phyloP scores from a whole-genome alignment of 2,888 invertebrate genomes.

The Cosmia pyralina region DNA sequence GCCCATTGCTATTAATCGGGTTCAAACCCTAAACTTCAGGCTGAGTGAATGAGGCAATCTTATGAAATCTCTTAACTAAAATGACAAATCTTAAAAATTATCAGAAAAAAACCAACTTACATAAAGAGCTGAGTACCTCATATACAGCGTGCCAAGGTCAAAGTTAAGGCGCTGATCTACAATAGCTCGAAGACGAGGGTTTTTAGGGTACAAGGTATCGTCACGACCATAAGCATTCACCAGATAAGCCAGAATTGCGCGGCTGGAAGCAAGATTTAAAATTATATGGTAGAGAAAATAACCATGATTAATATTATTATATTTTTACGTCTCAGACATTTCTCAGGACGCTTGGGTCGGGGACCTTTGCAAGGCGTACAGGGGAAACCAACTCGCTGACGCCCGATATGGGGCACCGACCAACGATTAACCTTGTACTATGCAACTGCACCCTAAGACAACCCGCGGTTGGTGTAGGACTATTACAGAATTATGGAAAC shows the following conservation, averaged over 20 bases:
- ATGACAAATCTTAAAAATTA: not conserved
- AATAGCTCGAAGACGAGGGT: slow-evolving; percentile 90
- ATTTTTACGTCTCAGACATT: not conserved
- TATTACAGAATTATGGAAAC: not conserved
- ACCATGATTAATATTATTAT: too few relatives aligned
- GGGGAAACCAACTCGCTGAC: too few relatives aligned
- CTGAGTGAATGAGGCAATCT: too few relatives aligned
- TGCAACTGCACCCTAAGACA: not conserved
- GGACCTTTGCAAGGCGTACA: not conserved
- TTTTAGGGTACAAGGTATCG: slow-evolving; percentile 91
- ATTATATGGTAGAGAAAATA: not conserved
- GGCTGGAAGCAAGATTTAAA: slow-evolving; percentile 83
- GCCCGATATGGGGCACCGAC: not conserved
- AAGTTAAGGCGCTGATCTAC: slow-evolving; percentile 92
- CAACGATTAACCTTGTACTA: not conserved
- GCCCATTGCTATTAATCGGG: too few relatives aligned
- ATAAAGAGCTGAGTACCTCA: slow-evolving; percentile 88
- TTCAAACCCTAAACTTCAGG: not conserved
- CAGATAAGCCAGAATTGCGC: slow-evolving; percentile 92
- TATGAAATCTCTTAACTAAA: not conserved
- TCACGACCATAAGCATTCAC: slow-evolving; percentile 92
- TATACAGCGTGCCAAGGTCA: slow-evolving; percentile 90
- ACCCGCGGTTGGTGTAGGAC: not conserved
- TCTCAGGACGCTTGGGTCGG: not conserved
- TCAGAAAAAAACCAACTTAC: slow-evolving; percentile 83